Evolutionary conservation across 2,113 vertebrate species (phyloP), one percentile per base, ranked within the genome.

Genomic region (Myotis yumanensis): DNA sequence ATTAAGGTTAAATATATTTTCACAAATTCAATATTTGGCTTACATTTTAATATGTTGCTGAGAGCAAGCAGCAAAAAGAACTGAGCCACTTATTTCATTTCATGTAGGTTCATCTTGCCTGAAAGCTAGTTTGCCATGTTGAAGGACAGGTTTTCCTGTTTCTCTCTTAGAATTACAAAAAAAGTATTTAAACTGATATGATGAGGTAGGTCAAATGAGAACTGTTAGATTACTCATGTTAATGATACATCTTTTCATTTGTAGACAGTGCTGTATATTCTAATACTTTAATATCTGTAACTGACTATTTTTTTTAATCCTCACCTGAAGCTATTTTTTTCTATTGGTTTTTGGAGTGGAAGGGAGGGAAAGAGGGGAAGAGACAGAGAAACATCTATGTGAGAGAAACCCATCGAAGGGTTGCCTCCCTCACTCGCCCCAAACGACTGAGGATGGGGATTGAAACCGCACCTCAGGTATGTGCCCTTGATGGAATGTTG

Each of bases 81-180:
- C 93, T 98, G 98, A 97, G 40, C 32, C n/a, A 23, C 98, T 96
- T 97, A 95, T 94, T 97, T 97, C 97, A 97, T 98, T 98, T 98
- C 96, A 94, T 94, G 83, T 92, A 89, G 96, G 84, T 96, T 97
- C 97, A 95, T 98, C 86, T 96, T 97, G 96, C 97, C 95, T 96
- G 97, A 98, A 98, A 98, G 96, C 98, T 98, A 97, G 98, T 98
- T 98, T 98, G 98, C 98, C 98, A 97, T 98, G 97, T 97, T 97
- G 98, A 98, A 98, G 96, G 97, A 95, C 96, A 96, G 73, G 79
- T 97, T 98, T 96, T 98, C 66, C 96, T 97, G 90, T 98, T 97
- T 97, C 95, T 95, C 91, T 90, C 95, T 95, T 95, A 97, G 96
- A 97, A 97, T 98, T 97, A 97, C 25, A 75, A 48, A 73, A 73